Conservation (phyloP, 2,888 invertebrate genomes). For the Melinopterus prodromus region DNA sequence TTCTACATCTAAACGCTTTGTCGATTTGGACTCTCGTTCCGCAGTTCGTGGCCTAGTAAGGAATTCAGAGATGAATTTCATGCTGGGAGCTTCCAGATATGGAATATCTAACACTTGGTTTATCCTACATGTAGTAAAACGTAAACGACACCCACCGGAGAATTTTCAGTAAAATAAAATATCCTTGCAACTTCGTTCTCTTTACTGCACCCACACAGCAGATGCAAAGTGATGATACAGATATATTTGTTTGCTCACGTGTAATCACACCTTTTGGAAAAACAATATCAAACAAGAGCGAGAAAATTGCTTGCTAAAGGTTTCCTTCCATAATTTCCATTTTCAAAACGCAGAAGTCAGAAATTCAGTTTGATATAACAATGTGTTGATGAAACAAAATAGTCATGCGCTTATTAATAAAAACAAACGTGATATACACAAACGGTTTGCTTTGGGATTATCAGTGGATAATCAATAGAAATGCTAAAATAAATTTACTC, state of each 20-base stretch:
- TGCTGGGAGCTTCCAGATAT: not conserved
- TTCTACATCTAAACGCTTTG: not conserved
- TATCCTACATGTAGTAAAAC: not conserved
- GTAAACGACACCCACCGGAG: not conserved
- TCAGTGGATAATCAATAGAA: no score
- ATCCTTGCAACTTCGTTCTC: not conserved
- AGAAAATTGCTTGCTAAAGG: no score
- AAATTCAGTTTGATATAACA: no score
- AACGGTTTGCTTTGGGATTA: no score
- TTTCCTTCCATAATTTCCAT: no score
- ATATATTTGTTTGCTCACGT: not conserved
- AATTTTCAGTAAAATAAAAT: not conserved
- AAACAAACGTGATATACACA: no score
- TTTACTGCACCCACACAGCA: not conserved
- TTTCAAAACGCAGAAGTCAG: no score
- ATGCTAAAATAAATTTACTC: no score
- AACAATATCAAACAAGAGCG: no score
- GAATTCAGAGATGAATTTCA: not conserved
- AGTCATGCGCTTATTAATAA: no score
- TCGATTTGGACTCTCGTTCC: not conserved
- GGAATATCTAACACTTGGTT: not conserved
- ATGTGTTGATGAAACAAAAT: no score
- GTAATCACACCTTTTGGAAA: not conserved
- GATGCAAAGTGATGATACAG: not conserved
- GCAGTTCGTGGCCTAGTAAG: not conserved